Percentiles rank a stretch among this genome's conserved stretches.
Evolutionary conservation across 2,797 vertebrate species (phyloP).

Genomic region (Synaphobranchus kaupii): DNA sequence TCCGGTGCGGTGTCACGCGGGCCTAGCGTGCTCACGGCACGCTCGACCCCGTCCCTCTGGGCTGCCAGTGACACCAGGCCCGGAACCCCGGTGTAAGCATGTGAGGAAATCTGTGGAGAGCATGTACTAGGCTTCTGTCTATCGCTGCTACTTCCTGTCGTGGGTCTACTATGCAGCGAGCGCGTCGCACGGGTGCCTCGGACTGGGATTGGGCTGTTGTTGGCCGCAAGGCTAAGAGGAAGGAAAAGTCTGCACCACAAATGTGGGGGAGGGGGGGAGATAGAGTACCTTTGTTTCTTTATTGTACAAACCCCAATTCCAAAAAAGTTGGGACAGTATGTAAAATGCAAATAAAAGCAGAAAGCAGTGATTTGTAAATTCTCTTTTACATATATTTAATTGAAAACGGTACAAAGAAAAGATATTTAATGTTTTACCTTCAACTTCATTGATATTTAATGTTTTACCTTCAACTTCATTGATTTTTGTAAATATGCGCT

Average conservation of each 20-base stretch:
- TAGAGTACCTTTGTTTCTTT: not conserved
- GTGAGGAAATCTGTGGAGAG: constrained; percentile 29
- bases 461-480: too few species aligned
- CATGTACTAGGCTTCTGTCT: constrained; percentile 26
- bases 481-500: too few species aligned
- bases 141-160: constrained; percentile 25
- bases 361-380: too few species aligned
- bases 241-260: constrained; percentile 64
- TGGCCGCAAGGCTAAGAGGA: constrained; percentile 30
- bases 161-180: constrained; percentile 12
- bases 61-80: constrained; percentile 67
- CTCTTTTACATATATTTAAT: too few species aligned
- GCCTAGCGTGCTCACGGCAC: constrained; percentile 47
- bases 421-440: too few species aligned
- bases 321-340: too few species aligned
- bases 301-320: too few species aligned
- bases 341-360: too few species aligned
- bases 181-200: not conserved
- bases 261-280: constrained; percentile 62
- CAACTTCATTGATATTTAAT: too few species aligned
- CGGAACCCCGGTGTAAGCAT: not conserved
- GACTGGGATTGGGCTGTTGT: not conserved
- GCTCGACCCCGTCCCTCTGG: constrained; percentile 55
- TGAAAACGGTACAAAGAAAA: too few species aligned
- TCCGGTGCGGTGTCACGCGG: constrained; percentile 51